Percentiles rank a stretch among this genome's conserved stretches.
These are phyloP conservation scores for Scelioninae gen. 2 DNA, from an alignment of 2,888 invertebrate genomes.

Conservation along the genomic window DNA sequence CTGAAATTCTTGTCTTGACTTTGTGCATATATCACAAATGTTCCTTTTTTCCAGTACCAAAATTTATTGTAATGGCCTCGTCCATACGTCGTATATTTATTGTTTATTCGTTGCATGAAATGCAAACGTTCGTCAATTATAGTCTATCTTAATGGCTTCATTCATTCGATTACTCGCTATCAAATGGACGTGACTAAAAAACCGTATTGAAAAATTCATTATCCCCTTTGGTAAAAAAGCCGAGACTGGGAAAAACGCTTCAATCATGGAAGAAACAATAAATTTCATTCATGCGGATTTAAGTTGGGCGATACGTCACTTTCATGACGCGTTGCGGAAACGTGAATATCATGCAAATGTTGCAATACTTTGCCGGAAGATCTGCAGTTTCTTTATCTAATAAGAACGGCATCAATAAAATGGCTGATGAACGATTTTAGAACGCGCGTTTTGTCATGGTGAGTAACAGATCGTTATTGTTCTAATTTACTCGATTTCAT, in stretches of 20 bases:
- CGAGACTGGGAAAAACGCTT: conserved; percentile 12
- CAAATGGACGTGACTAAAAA: neutral
- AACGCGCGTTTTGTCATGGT: conserved; percentile 8
- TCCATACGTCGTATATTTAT: no score
- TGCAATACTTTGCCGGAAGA: conserved; percentile 27
- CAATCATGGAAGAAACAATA: conserved; percentile 36
- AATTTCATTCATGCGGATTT: conserved; percentile 39
- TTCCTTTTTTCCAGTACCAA: no score
- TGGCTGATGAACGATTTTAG: conserved; percentile 33
- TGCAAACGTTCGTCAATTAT: neutral
- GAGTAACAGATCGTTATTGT: conserved; percentile 22
- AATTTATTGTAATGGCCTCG: no score
- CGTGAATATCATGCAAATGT: conserved; percentile 36
- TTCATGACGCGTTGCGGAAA: conserved; percentile 42
- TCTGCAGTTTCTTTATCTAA: conserved; percentile 50
- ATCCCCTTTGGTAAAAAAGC: conserved; percentile 14
- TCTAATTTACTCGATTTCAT: neutral
- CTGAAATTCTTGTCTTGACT: no score
- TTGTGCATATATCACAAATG: no score
- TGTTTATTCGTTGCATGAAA: neutral
- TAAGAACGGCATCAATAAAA: conserved; percentile 48
- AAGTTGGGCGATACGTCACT: conserved; percentile 19
- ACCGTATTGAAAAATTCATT: conserved; percentile 16
- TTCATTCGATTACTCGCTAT: conserved; percentile 3
- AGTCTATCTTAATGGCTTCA: neutral